Evolutionary conservation across 2,797 vertebrate genomes (phyloP), one percentile per base, ranked within the genome.

Genomic region (Eleutherodactylus coqui): DNA sequence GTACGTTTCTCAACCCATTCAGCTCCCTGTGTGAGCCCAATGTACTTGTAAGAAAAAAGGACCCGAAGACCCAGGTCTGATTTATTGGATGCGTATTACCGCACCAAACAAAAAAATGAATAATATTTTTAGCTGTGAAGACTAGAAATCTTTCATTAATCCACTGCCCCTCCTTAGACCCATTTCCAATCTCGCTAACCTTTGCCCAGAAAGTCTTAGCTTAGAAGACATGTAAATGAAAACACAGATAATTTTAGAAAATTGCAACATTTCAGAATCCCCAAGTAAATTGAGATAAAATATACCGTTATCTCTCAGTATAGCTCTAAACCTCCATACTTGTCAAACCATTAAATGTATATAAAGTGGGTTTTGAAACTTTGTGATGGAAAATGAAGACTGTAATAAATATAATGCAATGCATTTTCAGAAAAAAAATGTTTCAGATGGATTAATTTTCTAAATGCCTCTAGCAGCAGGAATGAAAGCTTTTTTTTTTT

Each of bases 361-460:
- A 72, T 19, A 41, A 38, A 43, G 38, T 75, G 69, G 34, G n/a
- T 75, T 84, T 75, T 41, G 6, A 47, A 76, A 84, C 81, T 83
- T 83, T 73, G 38, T 14, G n/a, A 83, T 58, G 34, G 29, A 82
- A 41, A 55, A 24, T 55, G 36, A 83, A 73, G 51, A 58, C 41
- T 83, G 69, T 58, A 83, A 83, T 83, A 83, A 84, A 41, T 41
- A 85, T 53, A 85, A 79, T 78, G 49, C 62, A 72, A n/a, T 79
- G 60, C 75, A 67, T 77, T 67, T 84, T 78, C 64, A 78, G 75
- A 69, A 77, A 60, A 77, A 60, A 67, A 84, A 85, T 53, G 41
- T 49, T 69, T 85, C 38, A 34, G 62, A 85, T 79, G 83, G 83
- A 85, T 85, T 85, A 69, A 85, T 85, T 85, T 85, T 55, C 73